Conservation (phyloP, 2,113 vertebrate genomes). For the Perccottus glenii region DNA sequence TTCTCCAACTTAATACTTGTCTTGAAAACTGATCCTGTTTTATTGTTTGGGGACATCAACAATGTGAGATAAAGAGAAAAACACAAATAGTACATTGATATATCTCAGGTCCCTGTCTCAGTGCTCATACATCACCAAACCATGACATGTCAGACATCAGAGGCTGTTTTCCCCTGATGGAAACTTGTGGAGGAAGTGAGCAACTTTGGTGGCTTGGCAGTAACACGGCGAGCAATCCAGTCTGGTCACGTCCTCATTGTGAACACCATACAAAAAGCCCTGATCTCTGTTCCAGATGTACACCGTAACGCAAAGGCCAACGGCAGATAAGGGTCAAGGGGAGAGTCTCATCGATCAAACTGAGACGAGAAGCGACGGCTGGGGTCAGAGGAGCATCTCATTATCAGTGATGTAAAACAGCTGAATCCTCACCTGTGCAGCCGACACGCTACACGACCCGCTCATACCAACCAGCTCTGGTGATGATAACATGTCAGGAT, state of each 20-base stretch:
- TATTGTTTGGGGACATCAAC: slow-evolving; percentile 23
- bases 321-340: slow-evolving; percentile 72
- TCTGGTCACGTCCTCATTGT: slow-evolving; percentile 72
- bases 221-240: slow-evolving; percentile 54
- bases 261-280: slow-evolving; percentile 39
- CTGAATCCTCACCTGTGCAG: slow-evolving; percentile 59
- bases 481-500: not conserved
- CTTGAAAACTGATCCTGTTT: slow-evolving; percentile 16
- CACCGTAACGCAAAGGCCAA: slow-evolving; percentile 51
- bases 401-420: slow-evolving; percentile 71
- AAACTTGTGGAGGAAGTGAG: slow-evolving; percentile 72
- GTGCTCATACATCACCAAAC: slow-evolving; percentile 62
- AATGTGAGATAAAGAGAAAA: slow-evolving; percentile 41
- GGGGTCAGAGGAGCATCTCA: slow-evolving; percentile 61
- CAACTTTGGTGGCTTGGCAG: slow-evolving; percentile 76
- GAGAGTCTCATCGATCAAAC: slow-evolving; percentile 68
- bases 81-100: slow-evolving; percentile 42
- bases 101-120: slow-evolving; percentile 43
- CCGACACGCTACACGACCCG: slow-evolving; percentile 17
- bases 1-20: slow-evolving; percentile 10
- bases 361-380: slow-evolving; percentile 60
- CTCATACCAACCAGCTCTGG: not conserved
- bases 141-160: slow-evolving; percentile 62
- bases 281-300: slow-evolving; percentile 77
- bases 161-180: slow-evolving; percentile 54